Evolutionary conservation across 2,797 vertebrate species (phyloP).

Genomic region (Bufotes viridis): DNA sequence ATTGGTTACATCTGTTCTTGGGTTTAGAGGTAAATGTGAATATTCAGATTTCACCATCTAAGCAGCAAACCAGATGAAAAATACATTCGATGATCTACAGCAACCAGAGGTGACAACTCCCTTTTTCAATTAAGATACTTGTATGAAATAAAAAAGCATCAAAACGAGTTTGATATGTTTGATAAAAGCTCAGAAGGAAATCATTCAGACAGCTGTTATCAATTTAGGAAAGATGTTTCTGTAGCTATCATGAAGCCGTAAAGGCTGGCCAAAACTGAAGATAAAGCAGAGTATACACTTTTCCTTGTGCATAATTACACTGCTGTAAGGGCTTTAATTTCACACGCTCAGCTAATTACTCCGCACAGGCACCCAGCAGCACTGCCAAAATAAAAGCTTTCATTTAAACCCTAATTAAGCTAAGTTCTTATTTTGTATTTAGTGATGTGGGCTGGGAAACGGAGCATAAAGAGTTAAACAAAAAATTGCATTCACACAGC

Average conservation of each 20-base stretch:
- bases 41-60: slow-evolving; percentile 19
- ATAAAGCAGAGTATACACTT: slow-evolving; percentile 62
- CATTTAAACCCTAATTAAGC: slow-evolving; percentile 58
- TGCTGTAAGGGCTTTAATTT: slow-evolving; percentile 62
- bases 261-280: slow-evolving; percentile 59
- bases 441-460: slow-evolving; percentile 22
- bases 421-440: slow-evolving; percentile 51
- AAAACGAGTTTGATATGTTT: slow-evolving; percentile 52
- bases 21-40: neutral
- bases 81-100: slow-evolving; percentile 9
- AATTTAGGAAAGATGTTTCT: slow-evolving; percentile 60
- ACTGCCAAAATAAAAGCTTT: slow-evolving; percentile 62
- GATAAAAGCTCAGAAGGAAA: slow-evolving; percentile 56
- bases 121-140: slow-evolving; percentile 49
- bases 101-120: slow-evolving; percentile 33
- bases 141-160: slow-evolving; percentile 37
- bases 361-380: slow-evolving; percentile 48
- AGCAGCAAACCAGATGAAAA: slow-evolving; percentile 31
- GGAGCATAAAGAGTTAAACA: slow-evolving; percentile 45
- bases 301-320: slow-evolving; percentile 60
- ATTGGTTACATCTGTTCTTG: slow-evolving; percentile 3
- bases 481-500: slow-evolving; percentile 45
- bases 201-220: slow-evolving; percentile 57
- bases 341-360: slow-evolving; percentile 62
- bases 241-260: slow-evolving; percentile 53